phyloP scores from a whole-genome alignment of 2,888 invertebrate species.

The Hypena proboscidalis region DNA sequence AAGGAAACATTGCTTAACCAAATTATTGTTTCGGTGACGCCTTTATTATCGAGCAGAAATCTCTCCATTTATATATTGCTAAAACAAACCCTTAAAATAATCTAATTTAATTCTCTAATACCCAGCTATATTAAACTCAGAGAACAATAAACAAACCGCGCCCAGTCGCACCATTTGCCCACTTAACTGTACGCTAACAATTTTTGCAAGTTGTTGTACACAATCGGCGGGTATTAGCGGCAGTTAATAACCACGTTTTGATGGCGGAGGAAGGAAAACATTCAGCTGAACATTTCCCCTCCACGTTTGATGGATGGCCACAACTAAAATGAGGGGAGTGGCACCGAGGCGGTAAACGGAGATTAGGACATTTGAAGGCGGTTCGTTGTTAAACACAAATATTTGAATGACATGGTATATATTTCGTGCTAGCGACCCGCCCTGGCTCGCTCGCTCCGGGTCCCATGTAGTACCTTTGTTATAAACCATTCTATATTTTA shows the following conservation, averaged over 20 bases:
- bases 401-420: too few species aligned
- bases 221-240: constrained; percentile 40
- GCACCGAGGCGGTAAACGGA: constrained; percentile 14
- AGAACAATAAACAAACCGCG: neutral
- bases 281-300: constrained; percentile 55
- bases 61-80: too few species aligned
- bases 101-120: neutral
- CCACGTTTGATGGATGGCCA: constrained; percentile 50
- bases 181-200: constrained; percentile 4
- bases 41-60: too few species aligned
- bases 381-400: too few species aligned
- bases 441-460: too few species aligned
- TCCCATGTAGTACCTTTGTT: too few species aligned
- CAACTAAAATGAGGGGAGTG: constrained; percentile 19
- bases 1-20: too few species aligned
- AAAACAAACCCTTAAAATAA: too few species aligned
- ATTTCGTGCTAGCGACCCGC: too few species aligned
- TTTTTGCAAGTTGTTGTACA: constrained; percentile 39
- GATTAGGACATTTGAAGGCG: constrained; percentile 5
- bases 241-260: constrained; percentile 48
- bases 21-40: too few species aligned
- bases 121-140: neutral
- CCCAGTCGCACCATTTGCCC: neutral
- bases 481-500: too few species aligned
- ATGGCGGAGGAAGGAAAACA: constrained; percentile 53